phyloP scores from a whole-genome alignment of 2,797 vertebrate species.

The Parotocinclus haroldoi region DNA sequence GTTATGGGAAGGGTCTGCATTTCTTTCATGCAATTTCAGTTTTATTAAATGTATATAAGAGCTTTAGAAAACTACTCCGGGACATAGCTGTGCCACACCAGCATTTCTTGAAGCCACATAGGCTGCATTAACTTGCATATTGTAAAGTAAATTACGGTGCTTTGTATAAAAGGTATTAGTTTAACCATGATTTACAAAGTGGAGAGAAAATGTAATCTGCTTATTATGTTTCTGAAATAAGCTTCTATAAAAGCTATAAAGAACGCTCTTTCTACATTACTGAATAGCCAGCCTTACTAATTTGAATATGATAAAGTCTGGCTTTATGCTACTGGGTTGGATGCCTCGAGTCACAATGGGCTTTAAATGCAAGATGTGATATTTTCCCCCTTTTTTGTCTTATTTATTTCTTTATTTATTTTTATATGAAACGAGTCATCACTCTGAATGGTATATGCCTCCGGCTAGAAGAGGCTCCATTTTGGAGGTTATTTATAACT shows the following conservation, averaged over 20 bases:
- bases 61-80: slow-evolving; percentile 2
- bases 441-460: slow-evolving; percentile 10
- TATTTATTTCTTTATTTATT: not conserved
- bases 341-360: slow-evolving; percentile 10
- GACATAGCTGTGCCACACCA: slow-evolving; percentile 1
- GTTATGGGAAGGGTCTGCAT: too few species aligned
- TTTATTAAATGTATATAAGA: not conserved
- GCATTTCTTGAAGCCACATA: not conserved
- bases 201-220: not conserved
- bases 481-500: slow-evolving; percentile 18
- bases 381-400: not conserved
- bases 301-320: slow-evolving; percentile 23
- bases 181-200: slow-evolving; percentile 2
- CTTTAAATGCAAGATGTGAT: slow-evolving; percentile 3
- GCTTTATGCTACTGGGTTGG: slow-evolving; percentile 26
- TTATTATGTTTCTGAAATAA: slow-evolving; percentile 6
- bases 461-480: slow-evolving; percentile 13
- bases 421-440: slow-evolving; percentile 15
- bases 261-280: not conserved
- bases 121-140: slow-evolving; percentile 15
- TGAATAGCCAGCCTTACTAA: not conserved
- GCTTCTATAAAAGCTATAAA: slow-evolving; percentile 2
- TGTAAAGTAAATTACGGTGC: not conserved
- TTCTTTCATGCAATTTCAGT: not conserved
- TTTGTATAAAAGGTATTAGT: slow-evolving; percentile 5